phyloP scores from a whole-genome alignment of 2,113 vertebrate species.

The Chascanopsetta lugubris region DNA sequence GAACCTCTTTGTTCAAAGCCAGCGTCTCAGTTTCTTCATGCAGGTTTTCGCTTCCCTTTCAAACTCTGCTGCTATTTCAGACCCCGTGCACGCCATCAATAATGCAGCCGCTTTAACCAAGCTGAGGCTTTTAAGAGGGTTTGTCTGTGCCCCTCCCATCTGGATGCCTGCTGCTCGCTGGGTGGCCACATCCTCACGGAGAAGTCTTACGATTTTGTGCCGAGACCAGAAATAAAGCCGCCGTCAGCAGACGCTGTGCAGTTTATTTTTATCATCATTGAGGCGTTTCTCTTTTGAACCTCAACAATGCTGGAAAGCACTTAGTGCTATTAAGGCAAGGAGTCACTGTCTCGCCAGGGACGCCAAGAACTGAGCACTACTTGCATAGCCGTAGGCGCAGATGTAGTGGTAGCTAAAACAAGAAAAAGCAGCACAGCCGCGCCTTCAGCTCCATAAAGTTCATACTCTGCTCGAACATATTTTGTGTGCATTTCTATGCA shows the following conservation, averaged over 20 bases:
- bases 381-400: background rate
- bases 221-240: conserved; percentile 23
- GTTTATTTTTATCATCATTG: conserved; percentile 17
- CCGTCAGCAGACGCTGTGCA: conserved; percentile 19
- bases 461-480: conserved; percentile 6
- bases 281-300: conserved; percentile 21
- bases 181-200: conserved; percentile 31
- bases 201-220: conserved; percentile 21
- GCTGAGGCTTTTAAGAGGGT: conserved; percentile 42
- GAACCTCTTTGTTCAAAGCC: conserved; percentile 9
- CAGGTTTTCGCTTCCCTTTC: background rate
- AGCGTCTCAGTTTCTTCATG: background rate
- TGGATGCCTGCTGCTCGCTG: conserved; percentile 11
- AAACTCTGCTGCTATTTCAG: conserved; percentile 32
- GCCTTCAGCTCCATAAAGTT: background rate
- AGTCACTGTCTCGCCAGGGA: background rate
- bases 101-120: conserved; percentile 57
- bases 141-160: conserved; percentile 32
- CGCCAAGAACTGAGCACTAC: conserved; percentile 2
- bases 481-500: conserved; percentile 27
- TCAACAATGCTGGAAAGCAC: conserved; percentile 6
- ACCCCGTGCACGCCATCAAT: conserved; percentile 57
- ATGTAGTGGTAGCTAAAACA: background rate
- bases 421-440: background rate
- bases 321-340: background rate